A percentile compares a stretch with the other conserved stretches of the same genome.
These are phyloP conservation scores for Nannospalax galili DNA, from an alignment of 2,113 vertebrate genomes.

Conservation along the genomic window DNA sequence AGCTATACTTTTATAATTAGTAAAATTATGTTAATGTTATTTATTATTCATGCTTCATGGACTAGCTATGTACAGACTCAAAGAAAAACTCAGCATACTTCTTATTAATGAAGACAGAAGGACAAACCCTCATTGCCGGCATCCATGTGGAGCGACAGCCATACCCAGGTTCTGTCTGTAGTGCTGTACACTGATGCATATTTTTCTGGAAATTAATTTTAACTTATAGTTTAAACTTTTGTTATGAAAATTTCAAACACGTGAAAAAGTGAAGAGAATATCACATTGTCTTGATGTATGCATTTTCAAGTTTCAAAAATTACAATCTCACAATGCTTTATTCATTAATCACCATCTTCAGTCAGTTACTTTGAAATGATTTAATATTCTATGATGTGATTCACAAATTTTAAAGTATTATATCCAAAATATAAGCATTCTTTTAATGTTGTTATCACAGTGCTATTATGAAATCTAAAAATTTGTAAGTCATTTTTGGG, in stretches of 20 bases:
- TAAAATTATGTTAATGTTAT: conserved; percentile 33
- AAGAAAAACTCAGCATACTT: not conserved
- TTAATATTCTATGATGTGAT: not conserved
- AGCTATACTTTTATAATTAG: conserved; percentile 33
- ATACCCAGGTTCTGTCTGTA: not conserved
- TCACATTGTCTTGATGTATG: not conserved
- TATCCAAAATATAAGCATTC: not conserved
- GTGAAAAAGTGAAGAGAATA: not conserved
- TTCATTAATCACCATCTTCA: not conserved
- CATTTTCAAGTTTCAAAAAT: not conserved
- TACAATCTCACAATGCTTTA: not conserved
- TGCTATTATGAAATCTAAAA: conserved; percentile 2
- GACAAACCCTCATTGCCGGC: not conserved
- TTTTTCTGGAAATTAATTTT: conserved; percentile 36
- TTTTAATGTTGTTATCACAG: not conserved
- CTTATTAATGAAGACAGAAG: not conserved
- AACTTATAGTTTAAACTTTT: conserved; percentile 2
- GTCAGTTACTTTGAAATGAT: conserved; percentile 23
- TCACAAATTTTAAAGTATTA: not conserved
- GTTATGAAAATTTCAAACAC: conserved; percentile 12
- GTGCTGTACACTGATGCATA: not conserved
- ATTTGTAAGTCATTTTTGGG: not conserved
- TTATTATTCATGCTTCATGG: conserved; percentile 27
- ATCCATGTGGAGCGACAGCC: not conserved
- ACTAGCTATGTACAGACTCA: not conserved